phyloP scores from a whole-genome alignment of 2,797 vertebrate genomes.

The Chelon labrosus region DNA sequence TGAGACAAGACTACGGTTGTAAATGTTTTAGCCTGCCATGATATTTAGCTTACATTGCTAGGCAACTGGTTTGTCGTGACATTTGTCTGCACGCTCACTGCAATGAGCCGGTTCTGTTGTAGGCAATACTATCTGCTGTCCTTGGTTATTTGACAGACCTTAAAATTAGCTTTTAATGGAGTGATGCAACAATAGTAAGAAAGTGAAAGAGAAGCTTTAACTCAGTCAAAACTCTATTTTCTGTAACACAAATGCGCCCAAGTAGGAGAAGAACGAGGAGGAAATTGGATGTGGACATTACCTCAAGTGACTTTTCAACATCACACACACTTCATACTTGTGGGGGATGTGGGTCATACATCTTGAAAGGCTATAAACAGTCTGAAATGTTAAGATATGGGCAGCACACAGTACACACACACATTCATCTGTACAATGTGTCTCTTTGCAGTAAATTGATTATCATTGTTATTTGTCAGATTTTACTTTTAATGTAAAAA shows the following conservation, averaged over 20 bases:
- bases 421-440: neutral
- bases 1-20: neutral
- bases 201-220: conserved; percentile 6
- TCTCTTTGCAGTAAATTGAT: conserved; percentile 3
- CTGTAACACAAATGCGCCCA: conserved; percentile 14
- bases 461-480: neutral
- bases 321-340: conserved; percentile 25
- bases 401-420: neutral
- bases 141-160: neutral
- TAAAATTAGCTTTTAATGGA: neutral
- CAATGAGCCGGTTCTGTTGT: neutral
- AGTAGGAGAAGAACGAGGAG: conserved; percentile 7
- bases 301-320: conserved; percentile 28
- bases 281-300: neutral
- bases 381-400: conserved; percentile 25
- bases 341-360: neutral
- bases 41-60: no score
- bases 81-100: no score
- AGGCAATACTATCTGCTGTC: neutral
- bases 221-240: conserved; percentile 1
- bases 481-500: conserved; percentile 6
- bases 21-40: no score
- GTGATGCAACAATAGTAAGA: neutral
- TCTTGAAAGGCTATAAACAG: conserved; percentile 30
- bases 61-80: no score